phyloP scores from a whole-genome alignment of 2,797 vertebrate genomes.

The Periophthalmus magnuspinnatus region DNA sequence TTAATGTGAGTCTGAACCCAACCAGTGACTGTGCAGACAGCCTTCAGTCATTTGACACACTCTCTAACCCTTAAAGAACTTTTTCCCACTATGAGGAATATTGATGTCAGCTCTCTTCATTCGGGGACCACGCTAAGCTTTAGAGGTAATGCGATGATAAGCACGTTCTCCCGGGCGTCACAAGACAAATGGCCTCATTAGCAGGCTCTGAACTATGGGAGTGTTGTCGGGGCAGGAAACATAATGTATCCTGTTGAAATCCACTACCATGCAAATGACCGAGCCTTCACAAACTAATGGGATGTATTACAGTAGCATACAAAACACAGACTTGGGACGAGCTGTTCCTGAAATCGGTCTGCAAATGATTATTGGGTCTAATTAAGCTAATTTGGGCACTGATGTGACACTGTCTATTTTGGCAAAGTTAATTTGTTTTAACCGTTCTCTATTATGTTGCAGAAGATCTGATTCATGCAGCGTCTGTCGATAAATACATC shows the following conservation, averaged over 20 bases:
- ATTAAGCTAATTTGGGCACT: conserved; percentile 32
- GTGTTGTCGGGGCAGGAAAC: conserved; percentile 58
- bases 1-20: conserved; percentile 10
- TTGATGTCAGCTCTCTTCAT: conserved; percentile 56
- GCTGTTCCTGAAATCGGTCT: conserved; percentile 38
- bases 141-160: conserved; percentile 65
- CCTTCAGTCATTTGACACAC: conserved; percentile 32
- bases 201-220: conserved; percentile 49
- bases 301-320: conserved; percentile 32
- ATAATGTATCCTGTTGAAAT: conserved; percentile 61
- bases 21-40: conserved; percentile 29
- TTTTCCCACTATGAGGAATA: conserved; percentile 41
- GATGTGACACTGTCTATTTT: conserved; percentile 8
- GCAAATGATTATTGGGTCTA: conserved; percentile 28
- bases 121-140: conserved; percentile 46
- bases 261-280: conserved; percentile 55
- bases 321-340: conserved; percentile 35
- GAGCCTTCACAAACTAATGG: conserved; percentile 50
- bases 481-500: conserved; percentile 19
- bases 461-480: not conserved
- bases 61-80: conserved; percentile 20
- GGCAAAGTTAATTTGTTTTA: conserved; percentile 3
- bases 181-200: conserved; percentile 74
- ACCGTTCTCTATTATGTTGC: conserved; percentile 1
- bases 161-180: conserved; percentile 53